These are phyloP conservation scores for Orchesella cincta DNA, from an alignment of 1,140 invertebrate genomes.

Conservation along the genomic window DNA sequence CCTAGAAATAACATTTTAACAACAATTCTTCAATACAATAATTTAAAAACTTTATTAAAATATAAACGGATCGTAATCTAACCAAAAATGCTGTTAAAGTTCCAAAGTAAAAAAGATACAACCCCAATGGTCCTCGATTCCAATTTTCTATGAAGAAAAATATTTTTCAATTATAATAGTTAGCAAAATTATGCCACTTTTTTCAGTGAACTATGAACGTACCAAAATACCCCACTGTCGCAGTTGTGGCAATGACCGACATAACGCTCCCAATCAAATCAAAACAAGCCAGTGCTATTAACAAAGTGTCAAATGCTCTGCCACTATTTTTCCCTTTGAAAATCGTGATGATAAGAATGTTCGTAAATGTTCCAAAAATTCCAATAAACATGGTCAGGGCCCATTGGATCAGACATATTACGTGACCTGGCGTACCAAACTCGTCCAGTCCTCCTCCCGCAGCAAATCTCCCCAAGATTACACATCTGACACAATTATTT, in stretches of 20 bases:
- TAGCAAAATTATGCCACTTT: not conserved
- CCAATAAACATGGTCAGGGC: not conserved
- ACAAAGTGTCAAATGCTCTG: slow-evolving; percentile 6
- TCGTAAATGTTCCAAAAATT: slow-evolving; percentile 17
- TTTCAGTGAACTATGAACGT: no score
- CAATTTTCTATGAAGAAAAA: slow-evolving; percentile 18
- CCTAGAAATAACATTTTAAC: not conserved
- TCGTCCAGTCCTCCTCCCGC: slow-evolving; percentile 6
- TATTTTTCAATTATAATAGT: not conserved
- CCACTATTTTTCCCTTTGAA: slow-evolving; percentile 14
- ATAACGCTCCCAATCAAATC: slow-evolving; percentile 13
- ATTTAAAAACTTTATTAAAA: no score
- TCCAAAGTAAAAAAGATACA: slow-evolving; percentile 2
- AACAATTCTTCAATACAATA: no score
- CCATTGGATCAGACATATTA: not conserved
- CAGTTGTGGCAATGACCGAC: not conserved
- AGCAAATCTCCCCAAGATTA: not conserved
- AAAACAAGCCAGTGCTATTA: not conserved
- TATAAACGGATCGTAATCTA: not conserved
- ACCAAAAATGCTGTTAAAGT: slow-evolving; percentile 12
- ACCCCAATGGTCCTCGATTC: not conserved
- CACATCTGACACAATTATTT: not conserved
- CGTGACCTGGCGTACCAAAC: not conserved
- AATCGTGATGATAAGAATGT: not conserved
- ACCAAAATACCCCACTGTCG: slow-evolving; percentile 2